A percentile compares a stretch with the other conserved stretches of the same genome.
Conservation (phyloP, 1,140 invertebrate species). For the Cyphomyrmex costatus region DNA sequence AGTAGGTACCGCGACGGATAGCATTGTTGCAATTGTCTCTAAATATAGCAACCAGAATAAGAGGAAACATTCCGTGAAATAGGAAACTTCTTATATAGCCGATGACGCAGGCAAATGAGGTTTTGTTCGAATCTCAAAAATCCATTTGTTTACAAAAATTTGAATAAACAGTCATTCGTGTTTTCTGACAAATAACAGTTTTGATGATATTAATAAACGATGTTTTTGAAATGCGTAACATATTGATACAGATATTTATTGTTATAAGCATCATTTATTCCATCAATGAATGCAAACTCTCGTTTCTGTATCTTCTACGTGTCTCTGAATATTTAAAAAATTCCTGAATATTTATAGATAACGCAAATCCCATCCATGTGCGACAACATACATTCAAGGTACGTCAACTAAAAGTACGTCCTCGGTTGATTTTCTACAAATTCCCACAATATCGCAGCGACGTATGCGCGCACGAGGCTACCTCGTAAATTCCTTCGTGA, state of each 20-base stretch:
- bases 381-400: neutral
- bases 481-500: constrained; percentile 69
- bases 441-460: neutral
- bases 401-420: neutral
- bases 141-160: neutral
- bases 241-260: neutral
- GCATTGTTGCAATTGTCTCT: no score
- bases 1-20: no score
- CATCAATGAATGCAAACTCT: neutral
- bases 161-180: neutral
- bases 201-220: neutral
- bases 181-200: neutral
- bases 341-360: neutral
- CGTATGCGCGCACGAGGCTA: neutral
- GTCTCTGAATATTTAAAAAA: neutral
- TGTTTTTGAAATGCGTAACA: neutral
- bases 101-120: constrained; percentile 22
- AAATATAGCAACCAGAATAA: no score
- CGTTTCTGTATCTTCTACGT: neutral
- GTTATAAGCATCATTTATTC: neutral
- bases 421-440: neutral
- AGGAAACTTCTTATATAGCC: neutral
- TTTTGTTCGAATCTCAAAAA: neutral
- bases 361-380: neutral
- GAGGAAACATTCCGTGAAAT: no score